These are phyloP conservation scores for Drosophila carrolli DNA, from an alignment of 1,140 invertebrate genomes.

Conservation along the genomic window DNA sequence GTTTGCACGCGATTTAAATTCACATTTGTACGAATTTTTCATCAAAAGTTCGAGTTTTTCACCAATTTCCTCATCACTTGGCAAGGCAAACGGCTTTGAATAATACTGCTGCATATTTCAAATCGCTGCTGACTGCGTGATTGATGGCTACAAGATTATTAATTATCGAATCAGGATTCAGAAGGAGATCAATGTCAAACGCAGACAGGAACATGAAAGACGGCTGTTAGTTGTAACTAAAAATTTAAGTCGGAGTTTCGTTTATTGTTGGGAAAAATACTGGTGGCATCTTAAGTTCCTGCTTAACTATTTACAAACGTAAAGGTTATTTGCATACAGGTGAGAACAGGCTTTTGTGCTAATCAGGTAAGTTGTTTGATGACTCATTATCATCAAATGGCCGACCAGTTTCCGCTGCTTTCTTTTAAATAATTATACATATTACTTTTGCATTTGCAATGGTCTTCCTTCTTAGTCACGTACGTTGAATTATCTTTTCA, in stretches of 20 bases:
- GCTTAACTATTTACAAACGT: neutral
- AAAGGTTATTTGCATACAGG: neutral
- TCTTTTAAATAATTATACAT: constrained; percentile 11
- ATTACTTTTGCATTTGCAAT: neutral
- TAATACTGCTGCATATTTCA: constrained; percentile 12
- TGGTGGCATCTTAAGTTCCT: constrained; percentile 4
- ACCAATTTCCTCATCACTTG: constrained; percentile 26
- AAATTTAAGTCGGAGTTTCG: neutral
- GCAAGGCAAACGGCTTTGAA: constrained; percentile 21
- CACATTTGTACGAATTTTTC: constrained; percentile 30
- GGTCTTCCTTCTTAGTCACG: constrained; percentile 19
- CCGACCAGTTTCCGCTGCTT: constrained; percentile 12
- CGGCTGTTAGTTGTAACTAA: constrained; percentile 1
- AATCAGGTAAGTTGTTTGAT: constrained; percentile 3
- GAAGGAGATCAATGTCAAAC: constrained; percentile 37
- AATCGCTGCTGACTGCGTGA: constrained; percentile 28
- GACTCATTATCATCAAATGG: constrained; percentile 7
- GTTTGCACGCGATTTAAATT: constrained; percentile 36
- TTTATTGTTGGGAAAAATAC: neutral
- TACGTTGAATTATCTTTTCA: neutral
- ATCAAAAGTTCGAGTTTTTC: constrained; percentile 22
- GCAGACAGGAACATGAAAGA: constrained; percentile 22
- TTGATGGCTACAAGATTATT: constrained; percentile 35
- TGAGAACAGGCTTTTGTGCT: neutral
- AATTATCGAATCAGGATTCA: constrained; percentile 36